Conservation (phyloP, 2,797 vertebrate species). For the Onychomys leucogaster region DNA sequence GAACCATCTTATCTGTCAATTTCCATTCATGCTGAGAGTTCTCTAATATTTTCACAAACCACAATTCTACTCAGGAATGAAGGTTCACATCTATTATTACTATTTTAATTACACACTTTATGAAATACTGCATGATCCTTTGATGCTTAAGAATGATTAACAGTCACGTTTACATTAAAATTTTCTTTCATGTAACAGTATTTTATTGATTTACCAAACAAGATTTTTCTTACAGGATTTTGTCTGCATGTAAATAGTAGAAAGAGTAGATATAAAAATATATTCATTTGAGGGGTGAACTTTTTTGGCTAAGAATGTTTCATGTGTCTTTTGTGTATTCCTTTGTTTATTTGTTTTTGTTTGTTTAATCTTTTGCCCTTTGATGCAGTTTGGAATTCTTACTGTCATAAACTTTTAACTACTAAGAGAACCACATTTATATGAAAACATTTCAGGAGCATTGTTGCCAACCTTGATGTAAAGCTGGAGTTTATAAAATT, state of each 20-base stretch:
- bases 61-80: not conserved
- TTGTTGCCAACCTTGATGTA: constrained; percentile 67
- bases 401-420: constrained; percentile 48
- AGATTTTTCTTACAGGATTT: not conserved
- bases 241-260: not conserved
- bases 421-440: constrained; percentile 61
- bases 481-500: constrained; percentile 72
- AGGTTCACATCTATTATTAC: not conserved
- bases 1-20: not conserved
- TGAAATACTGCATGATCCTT: not conserved
- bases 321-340: not conserved
- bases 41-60: constrained; percentile 17
- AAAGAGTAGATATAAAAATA: not conserved
- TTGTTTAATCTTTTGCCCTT: constrained; percentile 5
- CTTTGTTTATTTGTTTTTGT: not conserved
- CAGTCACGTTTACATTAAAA: not conserved
- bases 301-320: not conserved
- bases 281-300: not conserved
- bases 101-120: not conserved
- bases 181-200: constrained; percentile 11
- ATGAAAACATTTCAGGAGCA: constrained; percentile 60
- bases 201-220: constrained; percentile 22
- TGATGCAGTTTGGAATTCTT: constrained; percentile 11
- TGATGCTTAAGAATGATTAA: not conserved
- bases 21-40: constrained; percentile 26